Percentiles rank a stretch among this genome's conserved stretches.
Evolutionary conservation across 2,797 vertebrate genomes (phyloP).

Genomic region (Delichon dasypus): DNA sequence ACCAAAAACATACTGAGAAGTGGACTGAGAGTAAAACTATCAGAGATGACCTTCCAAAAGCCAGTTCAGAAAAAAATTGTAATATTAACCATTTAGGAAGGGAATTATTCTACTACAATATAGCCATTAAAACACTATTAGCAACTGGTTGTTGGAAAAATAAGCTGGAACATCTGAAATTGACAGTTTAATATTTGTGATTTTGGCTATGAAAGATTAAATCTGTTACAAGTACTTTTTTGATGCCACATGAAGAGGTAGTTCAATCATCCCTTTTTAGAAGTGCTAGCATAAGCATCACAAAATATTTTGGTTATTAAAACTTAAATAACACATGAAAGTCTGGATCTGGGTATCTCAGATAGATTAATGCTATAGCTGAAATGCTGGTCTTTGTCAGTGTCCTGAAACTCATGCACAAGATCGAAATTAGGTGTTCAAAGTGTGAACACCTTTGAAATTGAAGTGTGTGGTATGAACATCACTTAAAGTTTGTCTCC

Average conservation of each 20-base stretch:
- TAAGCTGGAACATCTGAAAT: constrained; percentile 26
- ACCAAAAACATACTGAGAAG: neutral
- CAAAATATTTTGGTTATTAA: neutral
- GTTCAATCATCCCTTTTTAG: neutral
- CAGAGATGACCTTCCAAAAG: constrained; percentile 21
- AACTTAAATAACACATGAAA: constrained; percentile 34
- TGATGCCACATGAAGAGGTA: constrained; percentile 30
- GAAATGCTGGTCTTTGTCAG: neutral
- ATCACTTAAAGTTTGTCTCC: neutral
- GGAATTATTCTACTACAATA: constrained; percentile 42
- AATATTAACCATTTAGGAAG: constrained; percentile 40
- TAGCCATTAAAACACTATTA: constrained; percentile 47
- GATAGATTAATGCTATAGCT: neutral
- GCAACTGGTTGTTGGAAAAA: constrained; percentile 1
- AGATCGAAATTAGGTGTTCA: neutral
- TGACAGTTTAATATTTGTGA: constrained; percentile 59
- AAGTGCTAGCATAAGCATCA: constrained; percentile 23
- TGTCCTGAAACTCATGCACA: neutral
- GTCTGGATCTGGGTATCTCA: constrained; percentile 11
- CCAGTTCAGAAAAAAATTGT: neutral
- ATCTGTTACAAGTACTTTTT: constrained; percentile 36
- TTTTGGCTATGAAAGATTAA: constrained; percentile 43
- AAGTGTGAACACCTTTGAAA: neutral
- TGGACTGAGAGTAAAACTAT: neutral
- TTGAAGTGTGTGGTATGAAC: neutral